Percentiles rank a stretch among this genome's conserved stretches.
Evolutionary conservation across 1,140 invertebrate genomes (phyloP).

Genomic region (Tachypleus tridentatus): DNA sequence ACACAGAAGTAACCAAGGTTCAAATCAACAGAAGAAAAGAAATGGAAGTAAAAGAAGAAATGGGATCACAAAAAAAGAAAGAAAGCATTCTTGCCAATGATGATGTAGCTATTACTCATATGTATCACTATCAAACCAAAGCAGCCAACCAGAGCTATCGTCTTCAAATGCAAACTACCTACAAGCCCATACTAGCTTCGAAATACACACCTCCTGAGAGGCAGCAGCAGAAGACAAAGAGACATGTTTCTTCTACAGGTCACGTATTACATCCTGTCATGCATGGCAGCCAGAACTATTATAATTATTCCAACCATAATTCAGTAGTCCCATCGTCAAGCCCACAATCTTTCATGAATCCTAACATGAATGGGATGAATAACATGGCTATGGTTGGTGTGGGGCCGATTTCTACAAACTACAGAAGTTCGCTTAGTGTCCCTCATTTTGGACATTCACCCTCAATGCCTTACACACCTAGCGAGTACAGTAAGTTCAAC

Average conservation of each 20-base stretch:
- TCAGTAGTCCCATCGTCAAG: constrained; percentile 1
- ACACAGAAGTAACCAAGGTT: constrained; percentile 21
- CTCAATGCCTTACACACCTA: constrained; percentile 13
- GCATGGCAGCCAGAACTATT: constrained; percentile 9
- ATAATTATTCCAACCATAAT: constrained; percentile 1
- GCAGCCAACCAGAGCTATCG: constrained; percentile 19
- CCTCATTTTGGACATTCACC: constrained; percentile 21
- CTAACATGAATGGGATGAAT: constrained; percentile 5
- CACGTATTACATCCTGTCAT: background rate
- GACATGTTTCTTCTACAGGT: too few relatives aligned
- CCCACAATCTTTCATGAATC: constrained; percentile 13
- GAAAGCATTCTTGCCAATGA: constrained; percentile 18
- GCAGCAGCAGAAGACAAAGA: background rate
- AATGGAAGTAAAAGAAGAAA: constrained; percentile 15
- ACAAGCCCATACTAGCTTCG: constrained; percentile 11
- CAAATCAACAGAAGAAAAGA: constrained; percentile 20
- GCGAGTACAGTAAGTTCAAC: constrained; percentile 17
- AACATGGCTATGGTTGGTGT: background rate
- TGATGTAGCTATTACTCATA: constrained; percentile 20
- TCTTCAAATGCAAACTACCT: constrained; percentile 22
- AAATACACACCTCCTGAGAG: constrained; percentile 1
- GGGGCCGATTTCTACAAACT: constrained; percentile 1
- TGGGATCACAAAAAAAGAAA: constrained; percentile 19
- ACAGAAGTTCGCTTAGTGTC: constrained; percentile 19
- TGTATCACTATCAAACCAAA: constrained; percentile 22